phyloP scores from a whole-genome alignment of 2,888 invertebrate genomes.

The Eubasilissa splendida region DNA sequence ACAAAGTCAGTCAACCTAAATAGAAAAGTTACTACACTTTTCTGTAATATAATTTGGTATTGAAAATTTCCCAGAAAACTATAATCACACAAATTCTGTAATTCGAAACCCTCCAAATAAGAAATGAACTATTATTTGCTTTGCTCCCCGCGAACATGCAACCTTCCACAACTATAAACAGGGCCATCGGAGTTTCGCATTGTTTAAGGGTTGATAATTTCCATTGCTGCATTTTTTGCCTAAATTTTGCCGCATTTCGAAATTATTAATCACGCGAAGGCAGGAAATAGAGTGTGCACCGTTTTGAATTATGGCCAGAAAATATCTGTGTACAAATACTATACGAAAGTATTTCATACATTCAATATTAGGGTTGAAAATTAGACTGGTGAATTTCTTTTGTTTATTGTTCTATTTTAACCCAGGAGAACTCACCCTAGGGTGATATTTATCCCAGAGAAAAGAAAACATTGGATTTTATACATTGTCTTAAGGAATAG shows the following conservation, averaged over 20 bases:
- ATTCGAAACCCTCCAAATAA: too few relatives aligned
- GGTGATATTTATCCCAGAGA: too few relatives aligned
- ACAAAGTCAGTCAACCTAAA: too few relatives aligned
- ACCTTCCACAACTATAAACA: background rate
- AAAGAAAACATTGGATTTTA: too few relatives aligned
- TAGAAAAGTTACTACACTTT: too few relatives aligned
- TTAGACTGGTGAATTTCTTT: background rate
- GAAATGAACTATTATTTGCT: too few relatives aligned
- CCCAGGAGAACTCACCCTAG: too few relatives aligned
- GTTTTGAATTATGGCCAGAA: background rate
- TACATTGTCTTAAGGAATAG: too few relatives aligned
- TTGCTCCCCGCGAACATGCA: background rate
- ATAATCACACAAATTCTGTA: too few relatives aligned
- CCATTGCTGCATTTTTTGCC: slow-evolving; percentile 17
- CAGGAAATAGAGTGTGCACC: slow-evolving; percentile 23
- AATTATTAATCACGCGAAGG: slow-evolving; percentile 38
- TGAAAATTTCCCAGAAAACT: too few relatives aligned
- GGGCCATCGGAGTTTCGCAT: slow-evolving; percentile 16
- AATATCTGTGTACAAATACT: background rate
- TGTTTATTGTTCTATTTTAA: too few relatives aligned
- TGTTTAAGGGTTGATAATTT: slow-evolving; percentile 14
- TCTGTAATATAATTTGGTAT: too few relatives aligned
- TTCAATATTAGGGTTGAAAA: background rate
- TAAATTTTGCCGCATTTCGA: slow-evolving; percentile 28
- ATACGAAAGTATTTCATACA: background rate